A percentile compares a stretch with the other conserved stretches of the same genome.
Evolutionary conservation across 2,888 invertebrate genomes (phyloP).

Genomic region (Mimumesa dahlbomi): DNA sequence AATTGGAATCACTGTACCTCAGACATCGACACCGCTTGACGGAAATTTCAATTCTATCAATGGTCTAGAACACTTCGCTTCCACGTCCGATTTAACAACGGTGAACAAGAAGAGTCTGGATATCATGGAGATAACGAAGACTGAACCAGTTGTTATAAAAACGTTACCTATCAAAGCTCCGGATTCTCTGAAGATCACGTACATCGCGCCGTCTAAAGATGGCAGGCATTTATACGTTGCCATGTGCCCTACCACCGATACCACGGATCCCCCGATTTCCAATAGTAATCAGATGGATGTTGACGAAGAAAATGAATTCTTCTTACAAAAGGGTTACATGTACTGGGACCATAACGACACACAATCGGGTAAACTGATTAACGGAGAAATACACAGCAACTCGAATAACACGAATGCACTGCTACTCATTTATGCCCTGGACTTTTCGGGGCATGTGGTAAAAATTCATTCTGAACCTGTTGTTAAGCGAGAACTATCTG

Average conservation of each 20-base stretch:
- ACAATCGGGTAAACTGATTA: constrained; percentile 82
- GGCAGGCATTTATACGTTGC: constrained; percentile 75
- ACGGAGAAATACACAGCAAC: constrained; percentile 81
- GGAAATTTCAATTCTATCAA: constrained; percentile 76
- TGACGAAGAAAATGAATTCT: constrained; percentile 77
- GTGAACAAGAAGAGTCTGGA: constrained; percentile 73
- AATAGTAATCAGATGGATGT: constrained; percentile 77
- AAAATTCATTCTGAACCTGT: constrained; percentile 84
- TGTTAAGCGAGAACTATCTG: constrained; percentile 83
- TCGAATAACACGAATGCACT: constrained; percentile 76
- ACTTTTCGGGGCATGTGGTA: constrained; percentile 81
- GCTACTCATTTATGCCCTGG: constrained; percentile 83
- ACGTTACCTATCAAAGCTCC: constrained; percentile 75
- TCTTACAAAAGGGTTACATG: constrained; percentile 80
- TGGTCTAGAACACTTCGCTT: constrained; percentile 72
- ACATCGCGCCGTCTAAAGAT: constrained; percentile 72
- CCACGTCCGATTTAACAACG: constrained; percentile 73
- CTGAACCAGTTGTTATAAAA: constrained; percentile 76
- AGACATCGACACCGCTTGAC: constrained; percentile 72
- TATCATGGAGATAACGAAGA: constrained; percentile 68
- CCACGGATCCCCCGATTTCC: constrained; percentile 76
- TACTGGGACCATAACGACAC: constrained; percentile 84
- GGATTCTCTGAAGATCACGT: constrained; percentile 70
- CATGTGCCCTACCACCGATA: constrained; percentile 63
- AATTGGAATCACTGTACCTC: constrained; percentile 62